Evolutionary conservation across 2,797 vertebrate species (phyloP).

Genomic region (Girardinus metallicus): DNA sequence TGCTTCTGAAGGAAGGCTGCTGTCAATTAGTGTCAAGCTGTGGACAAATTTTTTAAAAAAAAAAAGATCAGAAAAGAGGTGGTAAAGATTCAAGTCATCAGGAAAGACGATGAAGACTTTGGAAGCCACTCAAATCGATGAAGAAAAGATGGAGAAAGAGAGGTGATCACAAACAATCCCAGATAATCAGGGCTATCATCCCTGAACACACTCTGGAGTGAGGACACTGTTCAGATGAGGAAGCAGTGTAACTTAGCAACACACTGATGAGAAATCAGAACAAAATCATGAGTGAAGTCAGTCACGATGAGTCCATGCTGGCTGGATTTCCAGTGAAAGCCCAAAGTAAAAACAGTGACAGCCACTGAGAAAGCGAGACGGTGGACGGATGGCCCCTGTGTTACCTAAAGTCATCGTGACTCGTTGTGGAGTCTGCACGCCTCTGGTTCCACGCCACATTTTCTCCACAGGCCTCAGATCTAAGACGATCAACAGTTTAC

Average conservation of each 20-base stretch:
- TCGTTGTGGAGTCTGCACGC: constrained; percentile 83
- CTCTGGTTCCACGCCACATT: constrained; percentile 81
- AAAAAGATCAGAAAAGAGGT: constrained; percentile 26
- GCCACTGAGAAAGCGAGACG: constrained; percentile 57
- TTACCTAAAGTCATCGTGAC: constrained; percentile 88
- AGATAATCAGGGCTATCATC: constrained; percentile 25
- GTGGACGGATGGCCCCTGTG: constrained; percentile 53
- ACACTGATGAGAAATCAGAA: constrained; percentile 50
- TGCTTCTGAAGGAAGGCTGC: constrained; percentile 87
- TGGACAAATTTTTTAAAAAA: constrained; percentile 27
- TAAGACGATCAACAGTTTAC: constrained; percentile 77
- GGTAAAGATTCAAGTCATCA: constrained; percentile 5
- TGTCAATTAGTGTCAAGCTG: constrained; percentile 91
- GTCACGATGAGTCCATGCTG: constrained; percentile 51
- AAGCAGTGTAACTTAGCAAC: constrained; percentile 53
- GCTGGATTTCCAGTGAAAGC: constrained; percentile 46
- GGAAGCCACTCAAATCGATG: constrained; percentile 55
- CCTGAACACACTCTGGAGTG: constrained; percentile 12
- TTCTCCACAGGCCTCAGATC: constrained; percentile 82
- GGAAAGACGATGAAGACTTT: constrained; percentile 10
- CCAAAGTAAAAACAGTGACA: constrained; percentile 65
- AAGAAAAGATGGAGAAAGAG: constrained; percentile 65
- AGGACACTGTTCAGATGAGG: constrained; percentile 12
- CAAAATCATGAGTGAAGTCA: constrained; percentile 54
- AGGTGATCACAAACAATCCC: constrained; percentile 40